A percentile compares a stretch with the other conserved stretches of the same genome.
phyloP scores from a whole-genome alignment of 1,140 invertebrate species.

The Dreissena rostriformis region DNA sequence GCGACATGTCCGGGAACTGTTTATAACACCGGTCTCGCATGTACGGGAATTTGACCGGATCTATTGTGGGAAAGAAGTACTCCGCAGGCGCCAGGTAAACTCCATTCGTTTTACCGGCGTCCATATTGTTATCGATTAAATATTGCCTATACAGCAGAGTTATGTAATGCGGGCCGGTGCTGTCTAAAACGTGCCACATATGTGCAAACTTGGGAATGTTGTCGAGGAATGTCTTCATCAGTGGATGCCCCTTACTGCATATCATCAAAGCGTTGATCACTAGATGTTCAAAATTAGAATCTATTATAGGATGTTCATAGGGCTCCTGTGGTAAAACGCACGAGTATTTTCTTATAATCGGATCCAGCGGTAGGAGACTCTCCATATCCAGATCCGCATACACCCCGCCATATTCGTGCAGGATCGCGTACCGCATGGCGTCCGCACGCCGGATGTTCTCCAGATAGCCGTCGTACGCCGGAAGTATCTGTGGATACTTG shows the following conservation, averaged over 20 bases:
- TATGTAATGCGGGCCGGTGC: constrained; percentile 74
- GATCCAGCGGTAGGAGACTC: constrained; percentile 65
- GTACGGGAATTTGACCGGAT: constrained; percentile 64
- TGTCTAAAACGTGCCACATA: constrained; percentile 73
- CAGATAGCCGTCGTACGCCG: constrained; percentile 68
- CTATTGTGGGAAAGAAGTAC: constrained; percentile 72
- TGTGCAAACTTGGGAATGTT: constrained; percentile 65
- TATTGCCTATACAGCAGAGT: constrained; percentile 66
- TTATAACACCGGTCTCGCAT: constrained; percentile 57
- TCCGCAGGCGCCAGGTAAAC: constrained; percentile 69
- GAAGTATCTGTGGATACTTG: constrained; percentile 65
- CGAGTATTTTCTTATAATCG: constrained; percentile 63
- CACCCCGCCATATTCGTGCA: constrained; percentile 74
- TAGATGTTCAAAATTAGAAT: constrained; percentile 69
- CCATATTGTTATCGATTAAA: not conserved
- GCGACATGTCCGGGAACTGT: constrained; percentile 51
- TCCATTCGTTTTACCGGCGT: constrained; percentile 33
- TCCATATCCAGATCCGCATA: constrained; percentile 77
- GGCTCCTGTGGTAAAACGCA: constrained; percentile 76
- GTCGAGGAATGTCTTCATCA: constrained; percentile 68
- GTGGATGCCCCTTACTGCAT: constrained; percentile 69
- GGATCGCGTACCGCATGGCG: constrained; percentile 72
- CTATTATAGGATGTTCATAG: constrained; percentile 71
- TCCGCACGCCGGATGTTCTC: constrained; percentile 72
- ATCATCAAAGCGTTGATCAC: constrained; percentile 75